Percentiles rank a stretch among this genome's conserved stretches.
These are phyloP conservation scores for Thalassarche chlororhynchos DNA, from an alignment of 2,113 vertebrate genomes.

Conservation along the genomic window DNA sequence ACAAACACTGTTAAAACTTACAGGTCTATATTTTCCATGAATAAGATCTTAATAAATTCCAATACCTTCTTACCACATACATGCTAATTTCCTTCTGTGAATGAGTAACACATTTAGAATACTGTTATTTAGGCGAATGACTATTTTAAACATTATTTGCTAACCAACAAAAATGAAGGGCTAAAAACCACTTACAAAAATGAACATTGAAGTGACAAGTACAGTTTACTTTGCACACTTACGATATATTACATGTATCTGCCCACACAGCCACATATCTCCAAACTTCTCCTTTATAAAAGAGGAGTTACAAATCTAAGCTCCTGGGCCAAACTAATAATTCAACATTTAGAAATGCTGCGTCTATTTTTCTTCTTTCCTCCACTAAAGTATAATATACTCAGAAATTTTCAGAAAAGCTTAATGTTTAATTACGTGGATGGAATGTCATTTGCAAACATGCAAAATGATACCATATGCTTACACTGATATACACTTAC, in stretches of 20 bases:
- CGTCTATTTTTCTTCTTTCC: not conserved
- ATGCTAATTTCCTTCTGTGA: not conserved
- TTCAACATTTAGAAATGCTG: not conserved
- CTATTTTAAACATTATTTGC: not conserved
- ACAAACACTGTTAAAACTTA: not conserved
- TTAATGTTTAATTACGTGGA: not conserved
- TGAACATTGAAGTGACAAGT: not conserved
- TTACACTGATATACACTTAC: not conserved
- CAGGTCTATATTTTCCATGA: not conserved
- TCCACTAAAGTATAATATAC: too few relatives aligned
- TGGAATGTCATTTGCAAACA: not conserved
- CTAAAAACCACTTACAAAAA: not conserved
- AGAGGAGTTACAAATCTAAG: not conserved
- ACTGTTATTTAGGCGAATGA: not conserved
- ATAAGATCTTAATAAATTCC: not conserved
- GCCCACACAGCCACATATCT: not conserved
- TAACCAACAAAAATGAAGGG: not conserved
- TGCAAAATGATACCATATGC: not conserved
- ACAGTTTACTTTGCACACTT: not conserved
- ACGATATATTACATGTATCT: accelerated
- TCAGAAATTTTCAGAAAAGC: not conserved
- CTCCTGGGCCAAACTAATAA: not conserved
- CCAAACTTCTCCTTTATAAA: not conserved
- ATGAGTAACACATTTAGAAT: not conserved
- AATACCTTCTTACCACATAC: not conserved